Percentiles rank a stretch among this genome's conserved stretches.
Evolutionary conservation across 2,888 invertebrate species (phyloP).

Genomic region (Microplitis manilae): DNA sequence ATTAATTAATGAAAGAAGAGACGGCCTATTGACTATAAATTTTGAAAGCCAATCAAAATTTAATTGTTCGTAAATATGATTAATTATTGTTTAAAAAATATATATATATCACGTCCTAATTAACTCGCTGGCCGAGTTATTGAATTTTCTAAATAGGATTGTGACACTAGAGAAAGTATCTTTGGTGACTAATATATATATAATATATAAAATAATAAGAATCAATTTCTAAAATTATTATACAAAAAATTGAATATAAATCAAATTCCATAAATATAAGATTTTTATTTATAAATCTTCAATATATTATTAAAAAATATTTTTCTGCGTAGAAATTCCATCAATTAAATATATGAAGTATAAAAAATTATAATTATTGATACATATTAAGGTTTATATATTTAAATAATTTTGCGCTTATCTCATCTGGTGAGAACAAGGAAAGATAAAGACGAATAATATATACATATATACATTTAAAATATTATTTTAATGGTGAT

Average conservation of each 20-base stretch:
- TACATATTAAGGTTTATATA: conserved; percentile 26
- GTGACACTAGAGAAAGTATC: conserved; percentile 37
- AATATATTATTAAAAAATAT: conserved; percentile 12
- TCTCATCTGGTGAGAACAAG: conserved; percentile 41
- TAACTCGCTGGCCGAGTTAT: conserved; percentile 66
- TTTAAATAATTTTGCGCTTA: conserved; percentile 48
- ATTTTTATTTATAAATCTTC: conserved; percentile 1
- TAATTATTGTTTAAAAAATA: neutral
- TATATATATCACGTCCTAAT: neutral
- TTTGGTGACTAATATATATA: conserved; percentile 46
- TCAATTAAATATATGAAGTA: conserved; percentile 28
- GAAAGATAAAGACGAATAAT: conserved; percentile 19
- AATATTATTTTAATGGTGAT: neutral
- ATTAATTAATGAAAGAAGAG: conserved; percentile 13
- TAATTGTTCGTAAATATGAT: conserved; percentile 33
- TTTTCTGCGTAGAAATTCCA: conserved; percentile 27
- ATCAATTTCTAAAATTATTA: conserved; percentile 27
- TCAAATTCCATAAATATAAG: neutral
- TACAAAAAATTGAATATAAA: conserved; percentile 47
- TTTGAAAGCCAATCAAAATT: conserved; percentile 39
- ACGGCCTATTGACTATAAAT: conserved; percentile 43
- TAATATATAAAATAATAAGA: conserved; percentile 13
- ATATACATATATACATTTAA: too few relatives aligned
- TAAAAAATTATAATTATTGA: conserved; percentile 24
- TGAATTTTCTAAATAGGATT: conserved; percentile 41